Evolutionary conservation across 2,797 vertebrate species (phyloP), one percentile per base, ranked within the genome.

Genomic region (Rhinoraja longicauda): DNA sequence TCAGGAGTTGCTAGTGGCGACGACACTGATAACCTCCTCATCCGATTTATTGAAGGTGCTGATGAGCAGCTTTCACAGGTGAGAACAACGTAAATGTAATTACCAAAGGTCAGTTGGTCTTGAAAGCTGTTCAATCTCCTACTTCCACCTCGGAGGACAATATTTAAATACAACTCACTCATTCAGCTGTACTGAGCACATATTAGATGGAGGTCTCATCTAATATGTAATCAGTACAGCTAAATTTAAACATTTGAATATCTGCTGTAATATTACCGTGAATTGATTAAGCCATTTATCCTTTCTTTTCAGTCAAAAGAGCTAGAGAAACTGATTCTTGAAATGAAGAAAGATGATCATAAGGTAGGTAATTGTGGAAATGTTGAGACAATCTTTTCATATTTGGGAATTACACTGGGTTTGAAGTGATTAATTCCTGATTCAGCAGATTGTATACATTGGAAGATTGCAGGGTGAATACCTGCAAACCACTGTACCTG

Each of bases 311-410:
- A 95, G 94, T 96, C 97, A 67, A 97, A 99, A 96, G 98, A 99
- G 93, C 96, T 99, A 1, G 99, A 99, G 93, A 95, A 96, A 94
- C 96, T 99, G 93, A 98, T 99, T 94, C 96, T 98, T 95, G 98
- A 98, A 93, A 97, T 97, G 93, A 98, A 98, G 94, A 98, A 94
- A 93, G 96, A 97, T 93, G 98, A 99, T 94, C 98, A 95, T 95
- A 99, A 99, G 97, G 99, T 97, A 93, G 95, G 95, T 96, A 93
- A 81, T 36, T 17, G 84, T 39, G 32, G 81, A 84, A 84, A 62
- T 84, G 59, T 15, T 32, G 82, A 32, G 12, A 86, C 19, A 5
- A 53, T 45, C 45, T 53, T 5, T 53, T 53, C 45, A 59, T n/a
- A 59, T 86, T 62, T 62, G 53, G 6, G 29, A 62, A 26, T 86